Evolutionary conservation across 2,113 vertebrate genomes (phyloP).

Genomic region (Actenoides lindsayi): DNA sequence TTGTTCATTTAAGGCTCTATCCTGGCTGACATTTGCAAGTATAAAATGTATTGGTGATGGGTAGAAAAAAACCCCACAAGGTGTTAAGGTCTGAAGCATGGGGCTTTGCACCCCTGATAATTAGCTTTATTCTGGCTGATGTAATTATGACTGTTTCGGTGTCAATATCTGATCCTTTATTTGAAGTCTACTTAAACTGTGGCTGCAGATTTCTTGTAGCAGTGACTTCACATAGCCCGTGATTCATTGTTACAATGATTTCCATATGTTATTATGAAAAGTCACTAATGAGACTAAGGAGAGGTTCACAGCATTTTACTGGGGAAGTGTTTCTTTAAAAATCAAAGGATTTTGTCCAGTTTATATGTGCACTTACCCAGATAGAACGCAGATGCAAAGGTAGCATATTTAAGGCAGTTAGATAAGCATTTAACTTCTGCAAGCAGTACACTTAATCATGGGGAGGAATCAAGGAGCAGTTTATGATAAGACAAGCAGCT

Average conservation of each 20-base stretch:
- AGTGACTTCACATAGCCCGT: background rate
- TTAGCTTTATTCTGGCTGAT: background rate
- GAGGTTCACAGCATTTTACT: background rate
- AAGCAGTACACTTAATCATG: background rate
- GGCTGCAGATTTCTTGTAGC: background rate
- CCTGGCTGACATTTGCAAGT: background rate
- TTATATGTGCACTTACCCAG: background rate
- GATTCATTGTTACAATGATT: background rate
- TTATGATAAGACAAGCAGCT: background rate
- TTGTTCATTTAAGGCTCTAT: background rate
- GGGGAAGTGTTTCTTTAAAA: background rate
- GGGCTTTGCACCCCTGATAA: background rate
- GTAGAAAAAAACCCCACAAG: background rate
- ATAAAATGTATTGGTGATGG: background rate
- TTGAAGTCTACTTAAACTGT: background rate
- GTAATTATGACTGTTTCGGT: background rate
- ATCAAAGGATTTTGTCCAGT: background rate
- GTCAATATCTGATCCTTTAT: background rate
- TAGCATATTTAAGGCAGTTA: background rate
- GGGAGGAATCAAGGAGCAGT: background rate
- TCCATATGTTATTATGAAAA: background rate
- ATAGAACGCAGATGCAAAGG: background rate
- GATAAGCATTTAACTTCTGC: background rate
- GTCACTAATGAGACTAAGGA: background rate
- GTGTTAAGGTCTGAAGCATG: background rate